Base-by-base conservation (phyloP, 2,888 invertebrate genomes). In the Cheiracanthium punctorium region DNA sequence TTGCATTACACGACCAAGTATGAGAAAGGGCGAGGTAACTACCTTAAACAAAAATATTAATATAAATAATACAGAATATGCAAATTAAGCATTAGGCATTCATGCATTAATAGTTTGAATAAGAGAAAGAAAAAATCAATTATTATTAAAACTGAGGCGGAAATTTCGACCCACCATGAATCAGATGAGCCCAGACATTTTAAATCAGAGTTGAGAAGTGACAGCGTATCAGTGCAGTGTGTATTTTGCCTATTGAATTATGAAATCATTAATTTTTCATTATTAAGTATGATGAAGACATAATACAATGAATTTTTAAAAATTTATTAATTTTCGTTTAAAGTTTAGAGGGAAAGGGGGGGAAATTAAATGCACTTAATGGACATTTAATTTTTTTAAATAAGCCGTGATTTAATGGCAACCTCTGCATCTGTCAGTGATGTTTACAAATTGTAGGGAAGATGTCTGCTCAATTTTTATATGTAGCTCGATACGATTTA, bases 151-250 rank as follows among this genome's bases (percentile, higher is more conserved):
- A 48, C 8, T 10, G 28, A 29, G 64, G 17, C 28, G 28, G 10
- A 48, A 48, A 70, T 33, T 58, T 79, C 58, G 77, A 79, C 73
- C 84, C 84, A 70, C 58, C 69, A 58, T 58, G 43, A 73, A 71
- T 29, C 71, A 82, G 84, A 72, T 33, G 77, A 85, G 69, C 79
- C 84, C 84, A 79, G 84, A 72, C 74, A 79, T 79, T 79, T 69
- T 74, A 37, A 33, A 33, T 65, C 29, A 43, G 43, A 41, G 82
- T 84, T 84, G 82, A 84, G 82, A 58, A 65, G 77, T 77, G 69
- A 69, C 33, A 69, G 33, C n/a, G n/a, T 33, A 69, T 7, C 37
- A 37, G 37, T 10, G 10, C 10, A 37, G 7, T 37, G 10, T n/a
- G 37, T 37, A 37, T 7, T 7, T 37, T 37, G 10, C 7, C 10